Evolutionary conservation across 2,113 vertebrate genomes (phyloP).

Genomic region (Gorsachius goisagi): DNA sequence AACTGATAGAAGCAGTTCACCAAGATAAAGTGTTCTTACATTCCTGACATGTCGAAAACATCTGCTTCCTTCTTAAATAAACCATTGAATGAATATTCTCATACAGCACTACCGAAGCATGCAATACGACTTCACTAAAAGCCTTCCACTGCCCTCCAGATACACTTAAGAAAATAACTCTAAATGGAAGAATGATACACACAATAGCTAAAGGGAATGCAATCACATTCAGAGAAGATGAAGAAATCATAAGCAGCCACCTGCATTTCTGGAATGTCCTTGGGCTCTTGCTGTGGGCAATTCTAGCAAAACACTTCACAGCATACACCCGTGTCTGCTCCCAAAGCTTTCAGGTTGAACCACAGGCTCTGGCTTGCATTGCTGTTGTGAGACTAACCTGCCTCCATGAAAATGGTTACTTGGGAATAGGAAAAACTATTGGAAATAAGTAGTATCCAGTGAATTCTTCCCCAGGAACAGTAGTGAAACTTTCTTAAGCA

Average conservation of each 20-base stretch:
- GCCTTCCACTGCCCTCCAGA: conserved; percentile 47
- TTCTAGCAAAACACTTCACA: not conserved
- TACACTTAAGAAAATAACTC: conserved; percentile 52
- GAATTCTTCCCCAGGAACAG: not conserved
- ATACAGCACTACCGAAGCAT: conserved; percentile 32
- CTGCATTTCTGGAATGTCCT: conserved; percentile 45
- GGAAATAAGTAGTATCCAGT: not conserved
- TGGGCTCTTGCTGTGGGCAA: not conserved
- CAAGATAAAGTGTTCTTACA: conserved; percentile 11
- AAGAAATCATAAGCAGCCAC: conserved; percentile 37
- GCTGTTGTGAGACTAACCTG: not conserved
- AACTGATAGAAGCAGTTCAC: conserved; percentile 29
- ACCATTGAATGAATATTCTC: conserved; percentile 37
- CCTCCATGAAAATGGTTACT: not conserved
- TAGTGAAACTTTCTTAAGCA: not conserved
- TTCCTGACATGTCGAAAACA: conserved; percentile 32
- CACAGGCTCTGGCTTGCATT: not conserved
- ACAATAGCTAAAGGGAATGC: conserved; percentile 43
- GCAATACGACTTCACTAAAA: conserved; percentile 19
- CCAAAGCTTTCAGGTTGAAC: not conserved
- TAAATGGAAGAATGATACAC: conserved; percentile 19
- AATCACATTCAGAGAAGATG: conserved; percentile 31
- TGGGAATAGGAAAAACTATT: not conserved
- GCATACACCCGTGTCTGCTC: not conserved
- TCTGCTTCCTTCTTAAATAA: conserved; percentile 53